Base-by-base conservation (phyloP, 2,888 invertebrate genomes). In the Herminia tarsipennalis region DNA sequence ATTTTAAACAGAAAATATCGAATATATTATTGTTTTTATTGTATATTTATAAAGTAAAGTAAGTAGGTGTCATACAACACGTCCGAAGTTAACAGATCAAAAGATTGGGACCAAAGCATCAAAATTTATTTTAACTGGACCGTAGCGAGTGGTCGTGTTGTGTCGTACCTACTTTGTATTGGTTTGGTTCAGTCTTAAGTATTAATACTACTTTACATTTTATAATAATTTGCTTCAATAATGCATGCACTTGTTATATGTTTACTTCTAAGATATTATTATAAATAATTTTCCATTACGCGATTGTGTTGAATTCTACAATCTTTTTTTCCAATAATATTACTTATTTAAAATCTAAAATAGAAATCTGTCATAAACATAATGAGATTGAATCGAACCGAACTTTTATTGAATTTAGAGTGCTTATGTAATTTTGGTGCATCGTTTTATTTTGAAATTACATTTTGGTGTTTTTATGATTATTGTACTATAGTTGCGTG, bases 341-440 rank as follows among this genome's bases (percentile, higher is more conserved):
- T n/a, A n/a, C n/a, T n/a, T n/a, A n/a, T n/a, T n/a, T n/a, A n/a
- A n/a, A n/a, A n/a, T n/a, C n/a, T 3, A 25, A 10, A 22, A 4
- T 22, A 22, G 10, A 33, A 8, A 5, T 2, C 13, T 10, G 8
- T 18, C n/a, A 13, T 5, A 8, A n/a, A n/a, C n/a, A n/a, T n/a
- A 39, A 5, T 12, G 39, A 24, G 37, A 52, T 33, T 46, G 39
- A 56, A 50, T 46, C 20, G 17, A 42, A 38, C 28, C 17, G 24
- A 44, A 12, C 0, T 2, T 35, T 8, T 29, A 42, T 42, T 40
- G 12, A 36, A 44, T 50, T 46, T 53, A 38, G 43, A 51, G 78
- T 80, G 80, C 76, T 78, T 71, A 39, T 66, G 70, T 74, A 70
- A 73, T 70, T 54, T 71, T 78, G 81, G 81, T 82, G 82, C 81